Conservation (phyloP, 2,797 vertebrate species). For the Clarias fuscus region DNA sequence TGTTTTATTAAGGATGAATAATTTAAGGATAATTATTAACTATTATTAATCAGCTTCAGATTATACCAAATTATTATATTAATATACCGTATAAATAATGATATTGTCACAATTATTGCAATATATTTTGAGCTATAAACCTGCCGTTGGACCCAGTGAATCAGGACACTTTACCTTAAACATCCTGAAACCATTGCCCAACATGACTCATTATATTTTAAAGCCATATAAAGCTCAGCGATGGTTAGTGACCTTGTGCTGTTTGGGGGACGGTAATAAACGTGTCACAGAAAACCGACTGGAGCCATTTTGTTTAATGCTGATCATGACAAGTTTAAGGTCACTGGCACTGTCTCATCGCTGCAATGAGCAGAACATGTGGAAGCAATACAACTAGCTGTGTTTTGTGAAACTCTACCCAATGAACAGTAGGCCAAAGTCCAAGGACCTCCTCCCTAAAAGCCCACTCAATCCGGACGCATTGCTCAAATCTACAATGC, state of each 20-base stretch:
- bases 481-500: not conserved
- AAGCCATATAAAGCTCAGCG: conserved; percentile 14
- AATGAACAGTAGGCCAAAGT: conserved; percentile 21
- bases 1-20: too few relatives aligned
- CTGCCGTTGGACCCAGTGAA: not conserved
- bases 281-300: conserved; percentile 25
- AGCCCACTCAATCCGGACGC: conserved; percentile 3
- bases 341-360: conserved; percentile 39
- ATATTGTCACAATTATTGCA: not conserved
- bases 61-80: not conserved
- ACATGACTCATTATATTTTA: conserved; percentile 32
- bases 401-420: conserved; percentile 15
- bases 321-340: conserved; percentile 38
- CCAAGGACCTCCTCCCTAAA: conserved; percentile 21
- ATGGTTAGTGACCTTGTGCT: conserved; percentile 32
- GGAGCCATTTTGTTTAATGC: conserved; percentile 38
- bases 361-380: conserved; percentile 36
- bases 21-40: too few relatives aligned
- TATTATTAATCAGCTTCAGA: too few relatives aligned
- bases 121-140: not conserved
- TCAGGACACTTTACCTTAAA: conserved; percentile 19
- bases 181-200: conserved; percentile 26
- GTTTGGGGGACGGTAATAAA: conserved; percentile 46
- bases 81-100: not conserved
- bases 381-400: conserved; percentile 41